Evolutionary conservation across 2,888 invertebrate species (phyloP).

Genomic region (Drepanosiphum platanoidis): DNA sequence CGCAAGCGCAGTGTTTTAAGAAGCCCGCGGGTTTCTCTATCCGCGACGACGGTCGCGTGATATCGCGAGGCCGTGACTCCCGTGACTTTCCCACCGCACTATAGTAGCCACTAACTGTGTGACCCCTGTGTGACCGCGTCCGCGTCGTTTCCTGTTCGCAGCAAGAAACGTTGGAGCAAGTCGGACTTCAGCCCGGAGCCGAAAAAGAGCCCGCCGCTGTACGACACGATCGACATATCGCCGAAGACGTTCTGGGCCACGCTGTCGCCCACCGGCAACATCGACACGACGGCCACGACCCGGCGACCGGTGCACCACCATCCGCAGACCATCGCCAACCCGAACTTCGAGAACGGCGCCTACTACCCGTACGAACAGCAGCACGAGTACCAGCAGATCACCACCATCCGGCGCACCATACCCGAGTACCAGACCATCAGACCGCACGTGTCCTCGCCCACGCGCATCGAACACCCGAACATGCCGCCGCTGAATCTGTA

Average conservation of each 20-base stretch:
- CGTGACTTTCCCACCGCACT: no score
- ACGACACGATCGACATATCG: slow-evolving; percentile 57
- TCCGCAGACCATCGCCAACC: slow-evolving; percentile 62
- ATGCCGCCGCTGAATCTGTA: slow-evolving; percentile 79
- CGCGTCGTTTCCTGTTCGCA: background rate
- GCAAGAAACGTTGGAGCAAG: slow-evolving; percentile 57
- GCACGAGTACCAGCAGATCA: slow-evolving; percentile 70
- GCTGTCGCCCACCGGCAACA: slow-evolving; percentile 77
- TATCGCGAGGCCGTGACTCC: no score
- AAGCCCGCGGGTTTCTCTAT: no score
- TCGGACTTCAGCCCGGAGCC: slow-evolving; percentile 57
- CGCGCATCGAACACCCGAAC: slow-evolving; percentile 84
- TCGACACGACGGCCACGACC: slow-evolving; percentile 67
- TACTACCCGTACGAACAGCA: slow-evolving; percentile 75
- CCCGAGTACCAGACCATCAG: slow-evolving; percentile 66
- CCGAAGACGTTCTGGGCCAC: slow-evolving; percentile 80
- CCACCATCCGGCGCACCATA: slow-evolving; percentile 65
- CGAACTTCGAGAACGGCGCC: slow-evolving; percentile 76
- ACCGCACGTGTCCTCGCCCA: slow-evolving; percentile 81
- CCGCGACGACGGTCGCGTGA: no score
- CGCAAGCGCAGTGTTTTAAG: no score
- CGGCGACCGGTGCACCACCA: slow-evolving; percentile 68
- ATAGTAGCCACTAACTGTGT: no score
- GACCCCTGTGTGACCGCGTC: background rate
- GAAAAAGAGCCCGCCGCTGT: slow-evolving; percentile 51